phyloP scores from a whole-genome alignment of 2,888 invertebrate species.

The Lithodes maja region DNA sequence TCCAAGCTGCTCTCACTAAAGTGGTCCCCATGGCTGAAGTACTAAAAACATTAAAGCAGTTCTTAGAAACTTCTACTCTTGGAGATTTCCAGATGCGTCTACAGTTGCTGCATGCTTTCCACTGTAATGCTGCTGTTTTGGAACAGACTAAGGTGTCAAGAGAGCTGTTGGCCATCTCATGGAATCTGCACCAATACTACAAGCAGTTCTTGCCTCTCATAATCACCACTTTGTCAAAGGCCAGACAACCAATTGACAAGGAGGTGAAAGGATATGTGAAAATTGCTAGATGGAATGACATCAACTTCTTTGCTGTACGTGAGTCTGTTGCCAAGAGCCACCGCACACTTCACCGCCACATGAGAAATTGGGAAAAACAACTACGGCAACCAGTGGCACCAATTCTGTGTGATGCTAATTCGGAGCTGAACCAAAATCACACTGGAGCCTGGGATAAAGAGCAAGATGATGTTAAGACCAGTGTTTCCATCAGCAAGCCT shows the following conservation, averaged over 20 bases:
- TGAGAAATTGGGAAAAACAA: slow-evolving; percentile 85
- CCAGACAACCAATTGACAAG: slow-evolving; percentile 90
- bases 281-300: slow-evolving; percentile 95
- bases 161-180: slow-evolving; percentile 76
- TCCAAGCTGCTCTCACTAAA: slow-evolving; percentile 45
- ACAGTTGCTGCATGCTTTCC: slow-evolving; percentile 85
- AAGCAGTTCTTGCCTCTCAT: slow-evolving; percentile 84
- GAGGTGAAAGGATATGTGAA: slow-evolving; percentile 94
- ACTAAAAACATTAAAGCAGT: slow-evolving; percentile 83
- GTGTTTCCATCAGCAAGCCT: slow-evolving; percentile 10
- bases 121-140: slow-evolving; percentile 84
- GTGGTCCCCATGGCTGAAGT: slow-evolving; percentile 75
- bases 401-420: slow-evolving; percentile 39
- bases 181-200: slow-evolving; percentile 91
- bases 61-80: slow-evolving; percentile 87
- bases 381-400: slow-evolving; percentile 49
- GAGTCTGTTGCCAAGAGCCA: slow-evolving; percentile 92
- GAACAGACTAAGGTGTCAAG: slow-evolving; percentile 62
- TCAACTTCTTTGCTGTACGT: slow-evolving; percentile 95
- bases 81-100: slow-evolving; percentile 89
- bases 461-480: neutral
- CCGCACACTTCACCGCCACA: slow-evolving; percentile 88
- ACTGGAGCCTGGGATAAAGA: slow-evolving; percentile 55
- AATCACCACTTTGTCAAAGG: slow-evolving; percentile 80
- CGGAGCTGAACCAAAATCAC: slow-evolving; percentile 44